Percentiles rank a stretch among this genome's conserved stretches.
These are phyloP conservation scores for Ptychadena robeensis DNA, from an alignment of 2,797 vertebrate species.

Conservation along the genomic window DNA sequence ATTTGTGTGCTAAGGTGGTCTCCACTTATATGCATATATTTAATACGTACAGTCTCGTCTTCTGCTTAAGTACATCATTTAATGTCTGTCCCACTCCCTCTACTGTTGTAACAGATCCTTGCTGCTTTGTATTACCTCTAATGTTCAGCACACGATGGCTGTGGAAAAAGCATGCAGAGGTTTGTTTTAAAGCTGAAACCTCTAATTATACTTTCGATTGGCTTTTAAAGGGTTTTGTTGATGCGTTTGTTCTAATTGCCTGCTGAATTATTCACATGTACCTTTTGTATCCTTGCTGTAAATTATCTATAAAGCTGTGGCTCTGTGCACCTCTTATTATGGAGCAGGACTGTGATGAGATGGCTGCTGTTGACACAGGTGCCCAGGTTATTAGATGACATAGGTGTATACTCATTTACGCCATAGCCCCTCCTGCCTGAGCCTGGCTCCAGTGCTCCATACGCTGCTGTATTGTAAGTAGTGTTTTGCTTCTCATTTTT, in stretches of 20 bases:
- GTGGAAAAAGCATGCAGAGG: neutral
- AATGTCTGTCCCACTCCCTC: neutral
- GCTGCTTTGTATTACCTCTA: conserved; percentile 10
- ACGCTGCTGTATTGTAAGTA: conserved; percentile 13
- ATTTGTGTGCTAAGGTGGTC: neutral
- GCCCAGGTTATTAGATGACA: conserved; percentile 46
- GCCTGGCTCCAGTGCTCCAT: neutral
- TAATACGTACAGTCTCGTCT: neutral
- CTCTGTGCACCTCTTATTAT: conserved; percentile 39
- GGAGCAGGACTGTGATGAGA: conserved; percentile 27
- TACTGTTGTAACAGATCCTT: neutral
- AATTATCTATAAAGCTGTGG: conserved; percentile 55
- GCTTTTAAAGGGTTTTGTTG: conserved; percentile 50
- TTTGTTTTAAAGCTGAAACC: conserved; percentile 46
- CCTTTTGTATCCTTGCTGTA: conserved; percentile 57
- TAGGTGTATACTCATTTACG: conserved; percentile 1
- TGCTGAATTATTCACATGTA: conserved; percentile 58
- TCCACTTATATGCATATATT: neutral
- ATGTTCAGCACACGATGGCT: conserved; percentile 15
- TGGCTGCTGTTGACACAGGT: conserved; percentile 56
- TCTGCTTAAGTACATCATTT: neutral
- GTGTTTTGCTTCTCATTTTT: neutral
- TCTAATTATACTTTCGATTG: conserved; percentile 55
- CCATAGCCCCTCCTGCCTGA: conserved; percentile 10
- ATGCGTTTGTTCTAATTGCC: conserved; percentile 58